Percentiles rank a stretch among this genome's conserved stretches.
Evolutionary conservation across 2,888 invertebrate genomes (phyloP).

Genomic region (Pseudococcus jackbeardsleyi): DNA sequence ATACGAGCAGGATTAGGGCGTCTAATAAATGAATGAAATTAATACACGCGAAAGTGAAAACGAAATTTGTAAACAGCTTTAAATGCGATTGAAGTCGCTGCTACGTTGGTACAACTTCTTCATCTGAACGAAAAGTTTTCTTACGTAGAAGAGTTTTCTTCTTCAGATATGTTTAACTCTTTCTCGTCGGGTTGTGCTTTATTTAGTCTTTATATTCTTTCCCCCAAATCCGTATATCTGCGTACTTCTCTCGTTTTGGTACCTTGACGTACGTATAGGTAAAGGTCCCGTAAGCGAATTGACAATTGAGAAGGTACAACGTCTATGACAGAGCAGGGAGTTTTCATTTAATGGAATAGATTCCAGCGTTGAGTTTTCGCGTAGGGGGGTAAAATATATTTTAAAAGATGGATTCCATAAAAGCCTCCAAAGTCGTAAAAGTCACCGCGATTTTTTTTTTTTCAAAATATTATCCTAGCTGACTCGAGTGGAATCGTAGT

Average conservation of each 20-base stretch:
- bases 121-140: background rate
- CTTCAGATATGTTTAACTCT: conserved; percentile 25
- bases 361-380: background rate
- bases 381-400: background rate
- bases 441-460: background rate
- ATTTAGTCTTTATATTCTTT: conserved; percentile 25
- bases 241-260: background rate
- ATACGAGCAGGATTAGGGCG: conserved; percentile 39
- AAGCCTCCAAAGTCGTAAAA: background rate
- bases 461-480: background rate
- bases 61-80: conserved; percentile 55
- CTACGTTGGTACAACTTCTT: conserved; percentile 12
- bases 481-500: background rate
- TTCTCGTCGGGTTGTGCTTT: background rate
- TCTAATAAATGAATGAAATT: conserved; percentile 53
- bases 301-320: background rate
- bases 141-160: background rate
- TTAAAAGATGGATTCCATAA: background rate
- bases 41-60: conserved; percentile 52
- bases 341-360: conserved; percentile 10
- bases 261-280: background rate
- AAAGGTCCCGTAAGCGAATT: background rate
- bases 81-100: conserved; percentile 49
- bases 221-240: background rate
- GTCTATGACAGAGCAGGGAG: background rate